A percentile compares a stretch with the other conserved stretches of the same genome.
Conservation (phyloP, 1,140 invertebrate genomes). For the Drosophila lini region DNA sequence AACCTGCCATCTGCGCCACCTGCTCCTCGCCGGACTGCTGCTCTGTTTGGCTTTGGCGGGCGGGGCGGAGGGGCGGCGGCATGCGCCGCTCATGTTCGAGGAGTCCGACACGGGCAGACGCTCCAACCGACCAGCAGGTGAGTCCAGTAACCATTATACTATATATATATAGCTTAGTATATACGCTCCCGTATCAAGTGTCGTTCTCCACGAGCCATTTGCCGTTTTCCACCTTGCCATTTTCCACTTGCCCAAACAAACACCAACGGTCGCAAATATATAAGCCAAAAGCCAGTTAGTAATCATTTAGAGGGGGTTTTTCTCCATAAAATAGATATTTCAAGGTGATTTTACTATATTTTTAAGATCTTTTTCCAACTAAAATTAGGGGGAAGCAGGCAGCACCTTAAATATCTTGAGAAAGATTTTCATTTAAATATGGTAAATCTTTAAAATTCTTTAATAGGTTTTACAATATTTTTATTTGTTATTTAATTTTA, state of each 20-base stretch:
- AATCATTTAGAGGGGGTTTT: not conserved
- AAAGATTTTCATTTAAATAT: not conserved
- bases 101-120: constrained; percentile 75
- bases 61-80: constrained; percentile 68
- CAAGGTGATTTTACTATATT: not conserved
- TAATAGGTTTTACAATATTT: not conserved
- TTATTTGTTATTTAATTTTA: not conserved
- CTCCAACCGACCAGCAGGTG: constrained; percentile 81
- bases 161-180: not conserved
- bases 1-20: constrained; percentile 51
- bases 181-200: constrained; percentile 17
- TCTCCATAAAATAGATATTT: not conserved
- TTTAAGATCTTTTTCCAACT: not conserved
- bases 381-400: not conserved
- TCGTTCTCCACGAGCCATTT: constrained; percentile 24
- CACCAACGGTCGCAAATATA: constrained; percentile 18
- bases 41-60: constrained; percentile 43
- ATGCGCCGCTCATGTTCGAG: constrained; percentile 78
- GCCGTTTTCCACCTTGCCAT: not conserved
- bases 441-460: no score
- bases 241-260: constrained; percentile 19
- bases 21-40: constrained; percentile 69
- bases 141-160: constrained; percentile 44
- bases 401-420: not conserved
- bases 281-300: not conserved